Evolutionary conservation across 2,113 vertebrate species (phyloP), one percentile per base, ranked within the genome.

Genomic region (Mellivora capensis): DNA sequence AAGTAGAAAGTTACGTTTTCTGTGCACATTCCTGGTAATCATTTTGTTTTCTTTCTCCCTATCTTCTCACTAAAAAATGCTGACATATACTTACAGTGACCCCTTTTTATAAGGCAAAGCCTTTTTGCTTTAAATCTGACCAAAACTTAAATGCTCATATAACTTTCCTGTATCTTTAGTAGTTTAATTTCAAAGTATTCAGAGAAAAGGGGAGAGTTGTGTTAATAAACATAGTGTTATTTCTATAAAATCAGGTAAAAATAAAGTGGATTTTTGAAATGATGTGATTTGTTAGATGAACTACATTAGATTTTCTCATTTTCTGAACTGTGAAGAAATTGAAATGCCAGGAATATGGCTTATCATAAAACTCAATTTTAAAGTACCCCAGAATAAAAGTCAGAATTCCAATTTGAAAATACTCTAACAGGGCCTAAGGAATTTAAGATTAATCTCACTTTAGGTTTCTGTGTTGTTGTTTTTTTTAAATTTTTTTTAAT

Each of bases 41-140:
- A 47, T n/a, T 79, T 74, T 82, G 57, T 59, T 82, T 7, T 89
- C 39, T 83, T 86, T 90, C 14, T 80, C 17, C 14, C 6, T 77
- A 6, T 64, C 31, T 90, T n/a, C 69, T 86, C 59, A 77, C 20
- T 79, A 83, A 31, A 44, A 97, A 47, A 25, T 61, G 42, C 71
- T 74, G 39, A 27, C 39, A 31, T 61, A 34, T 39, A 88, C 31
- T 81, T 61, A 91, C 5, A 92, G 10, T 25, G 25, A 94, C 64
- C 17, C 31, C 71, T 74, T 93, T 72, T 88, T 20, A 13, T 94
- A 57, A 77, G 8, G 59, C 23, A 88, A n/a, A 47, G 31, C 15
- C 42, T 39, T 31, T 80, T 91, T 61, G 18, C 52, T 93, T 95
- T 95, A 86, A 95, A 77, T 81, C 84, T 93, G 74, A 95, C 23